phyloP scores from a whole-genome alignment of 2,113 vertebrate species.

The Oryzias melastigma region DNA sequence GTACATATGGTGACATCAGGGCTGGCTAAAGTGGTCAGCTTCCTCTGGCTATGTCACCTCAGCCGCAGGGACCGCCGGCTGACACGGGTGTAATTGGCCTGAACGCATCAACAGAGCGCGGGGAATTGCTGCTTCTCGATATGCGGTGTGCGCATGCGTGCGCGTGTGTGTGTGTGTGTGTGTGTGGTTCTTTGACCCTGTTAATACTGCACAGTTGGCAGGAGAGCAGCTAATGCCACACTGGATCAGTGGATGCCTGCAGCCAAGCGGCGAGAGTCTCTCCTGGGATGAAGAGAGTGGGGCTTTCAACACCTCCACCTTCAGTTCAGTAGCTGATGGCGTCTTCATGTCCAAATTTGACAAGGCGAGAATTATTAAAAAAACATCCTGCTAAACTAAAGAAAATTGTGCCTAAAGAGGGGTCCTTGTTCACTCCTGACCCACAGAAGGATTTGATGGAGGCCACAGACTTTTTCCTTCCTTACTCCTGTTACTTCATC shows the following conservation, averaged over 20 bases:
- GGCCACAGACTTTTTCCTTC: too few species aligned
- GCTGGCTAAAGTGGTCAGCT: slow-evolving; percentile 58
- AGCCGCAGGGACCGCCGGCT: slow-evolving; percentile 62
- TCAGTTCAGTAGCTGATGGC: slow-evolving; percentile 13
- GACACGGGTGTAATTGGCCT: slow-evolving; percentile 85
- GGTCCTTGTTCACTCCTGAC: background rate
- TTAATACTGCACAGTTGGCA: slow-evolving; percentile 55
- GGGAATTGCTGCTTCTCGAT: slow-evolving; percentile 60
- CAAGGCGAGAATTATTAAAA: slow-evolving; percentile 1
- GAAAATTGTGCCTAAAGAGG: background rate
- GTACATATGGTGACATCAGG: slow-evolving; percentile 44
- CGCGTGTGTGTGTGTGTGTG: slow-evolving; percentile 18
- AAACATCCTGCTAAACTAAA: background rate
- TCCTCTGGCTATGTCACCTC: slow-evolving; percentile 69
- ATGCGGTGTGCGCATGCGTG: slow-evolving; percentile 30
- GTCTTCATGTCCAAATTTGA: slow-evolving; percentile 46
- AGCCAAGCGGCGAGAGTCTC: slow-evolving; percentile 58
- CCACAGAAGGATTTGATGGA: background rate
- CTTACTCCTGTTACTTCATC: background rate
- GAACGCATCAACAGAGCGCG: slow-evolving; percentile 71
- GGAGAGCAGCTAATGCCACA: slow-evolving; percentile 73
- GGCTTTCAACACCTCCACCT: slow-evolving; percentile 57
- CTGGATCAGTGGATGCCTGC: slow-evolving; percentile 69
- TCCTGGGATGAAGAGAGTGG: slow-evolving; percentile 48
- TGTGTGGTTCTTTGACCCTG: slow-evolving; percentile 61